Conservation (phyloP, 2,113 vertebrate species). For the Xiphophorus maculatus region DNA sequence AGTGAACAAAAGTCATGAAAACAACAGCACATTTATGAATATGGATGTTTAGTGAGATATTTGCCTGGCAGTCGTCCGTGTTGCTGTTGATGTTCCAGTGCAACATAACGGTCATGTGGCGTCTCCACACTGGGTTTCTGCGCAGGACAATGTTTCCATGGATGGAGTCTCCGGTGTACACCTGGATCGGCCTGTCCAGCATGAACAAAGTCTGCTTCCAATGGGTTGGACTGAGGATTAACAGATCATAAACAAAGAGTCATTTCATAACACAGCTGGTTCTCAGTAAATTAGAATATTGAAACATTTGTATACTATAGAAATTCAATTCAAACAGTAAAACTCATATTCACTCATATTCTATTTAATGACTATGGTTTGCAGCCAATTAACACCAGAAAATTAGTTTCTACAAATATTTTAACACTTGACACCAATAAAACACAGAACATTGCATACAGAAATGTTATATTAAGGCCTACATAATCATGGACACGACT, state of each 20-base stretch:
- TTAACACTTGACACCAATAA: no score
- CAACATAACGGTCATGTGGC: conserved; percentile 82
- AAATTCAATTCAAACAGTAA: no score
- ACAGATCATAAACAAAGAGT: not conserved
- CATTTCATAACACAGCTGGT: not conserved
- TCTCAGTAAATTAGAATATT: no score
- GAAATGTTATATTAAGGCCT: not conserved
- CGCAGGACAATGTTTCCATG: conserved; percentile 70
- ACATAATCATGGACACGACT: not conserved
- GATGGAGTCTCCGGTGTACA: conserved; percentile 72
- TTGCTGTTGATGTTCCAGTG: conserved; percentile 76
- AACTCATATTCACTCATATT: no score
- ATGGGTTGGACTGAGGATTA: conserved; percentile 78
- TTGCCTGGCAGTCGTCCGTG: conserved; percentile 63
- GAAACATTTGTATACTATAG: no score
- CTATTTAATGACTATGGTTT: no score
- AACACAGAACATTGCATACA: no score
- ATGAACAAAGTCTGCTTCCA: conserved; percentile 89
- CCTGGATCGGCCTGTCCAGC: conserved; percentile 78
- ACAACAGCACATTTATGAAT: not conserved
- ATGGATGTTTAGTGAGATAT: not conserved
- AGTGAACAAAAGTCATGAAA: not conserved
- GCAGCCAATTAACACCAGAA: no score
- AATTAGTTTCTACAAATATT: no score
- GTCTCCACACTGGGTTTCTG: conserved; percentile 83